These are phyloP conservation scores for Lasioglossum figueresi DNA, from an alignment of 2,888 invertebrate species.

Conservation along the genomic window DNA sequence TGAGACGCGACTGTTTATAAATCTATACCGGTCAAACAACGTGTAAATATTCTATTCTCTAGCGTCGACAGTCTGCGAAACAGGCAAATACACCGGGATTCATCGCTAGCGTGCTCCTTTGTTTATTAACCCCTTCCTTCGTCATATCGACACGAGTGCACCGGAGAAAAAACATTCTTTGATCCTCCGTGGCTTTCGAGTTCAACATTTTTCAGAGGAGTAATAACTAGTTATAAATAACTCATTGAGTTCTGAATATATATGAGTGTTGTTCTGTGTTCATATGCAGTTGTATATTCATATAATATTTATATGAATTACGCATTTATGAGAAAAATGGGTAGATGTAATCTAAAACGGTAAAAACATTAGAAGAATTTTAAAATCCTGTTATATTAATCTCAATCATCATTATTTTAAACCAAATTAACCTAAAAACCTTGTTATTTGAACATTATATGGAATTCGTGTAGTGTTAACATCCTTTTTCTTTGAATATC, in stretches of 20 bases:
- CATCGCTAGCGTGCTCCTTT: background rate
- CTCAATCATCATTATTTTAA: too few relatives aligned
- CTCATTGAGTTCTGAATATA: background rate
- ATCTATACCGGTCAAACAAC: background rate
- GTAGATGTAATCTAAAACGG: too few relatives aligned
- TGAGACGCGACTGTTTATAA: slow-evolving; percentile 30
- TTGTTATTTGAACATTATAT: too few relatives aligned
- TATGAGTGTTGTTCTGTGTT: too few relatives aligned
- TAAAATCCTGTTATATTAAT: too few relatives aligned
- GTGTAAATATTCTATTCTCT: background rate
- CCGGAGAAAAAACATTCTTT: background rate
- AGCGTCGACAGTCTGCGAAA: background rate
- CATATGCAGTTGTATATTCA: too few relatives aligned
- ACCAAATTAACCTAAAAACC: too few relatives aligned
- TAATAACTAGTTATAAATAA: background rate
- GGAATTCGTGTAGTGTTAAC: too few relatives aligned
- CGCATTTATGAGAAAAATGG: too few relatives aligned
- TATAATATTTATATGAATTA: too few relatives aligned
- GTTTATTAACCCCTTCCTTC: background rate
- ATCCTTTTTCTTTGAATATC: too few relatives aligned
- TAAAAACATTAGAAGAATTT: too few relatives aligned
- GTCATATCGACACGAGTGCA: background rate
- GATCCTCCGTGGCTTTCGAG: background rate
- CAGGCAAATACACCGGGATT: background rate
- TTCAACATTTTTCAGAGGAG: background rate